Conservation (phyloP, 2,797 vertebrate genomes). For the Selene dorsalis region DNA sequence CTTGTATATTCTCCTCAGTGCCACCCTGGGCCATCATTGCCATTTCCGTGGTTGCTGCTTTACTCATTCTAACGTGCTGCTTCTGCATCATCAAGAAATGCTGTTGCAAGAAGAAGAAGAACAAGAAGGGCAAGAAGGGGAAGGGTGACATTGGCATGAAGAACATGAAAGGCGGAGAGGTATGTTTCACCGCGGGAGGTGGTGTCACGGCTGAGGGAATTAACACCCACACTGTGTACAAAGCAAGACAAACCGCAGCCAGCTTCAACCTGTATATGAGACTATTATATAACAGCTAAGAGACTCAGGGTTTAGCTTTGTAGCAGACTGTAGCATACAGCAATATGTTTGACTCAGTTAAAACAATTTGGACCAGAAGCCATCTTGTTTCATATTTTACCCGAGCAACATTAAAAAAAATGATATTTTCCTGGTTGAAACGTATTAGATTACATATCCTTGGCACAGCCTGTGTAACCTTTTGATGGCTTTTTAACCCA, state of each 20-base stretch:
- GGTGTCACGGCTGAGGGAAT: constrained; percentile 21
- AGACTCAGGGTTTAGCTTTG: constrained; percentile 19
- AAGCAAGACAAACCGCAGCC: background rate
- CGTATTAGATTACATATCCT: constrained; percentile 43
- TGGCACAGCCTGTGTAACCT: constrained; percentile 42
- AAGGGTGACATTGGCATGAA: constrained; percentile 90
- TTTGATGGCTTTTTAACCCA: constrained; percentile 58
- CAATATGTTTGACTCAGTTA: constrained; percentile 17
- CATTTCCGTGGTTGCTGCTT: constrained; percentile 92
- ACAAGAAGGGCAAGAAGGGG: constrained; percentile 98
- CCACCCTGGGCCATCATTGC: constrained; percentile 96
- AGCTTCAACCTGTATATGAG: constrained; percentile 22
- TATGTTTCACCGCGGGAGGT: constrained; percentile 67
- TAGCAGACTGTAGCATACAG: constrained; percentile 10
- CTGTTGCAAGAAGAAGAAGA: constrained; percentile 99
- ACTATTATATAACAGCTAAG: constrained; percentile 54
- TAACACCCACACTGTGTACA: constrained; percentile 1
- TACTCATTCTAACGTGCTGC: constrained; percentile 96
- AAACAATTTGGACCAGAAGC: constrained; percentile 1
- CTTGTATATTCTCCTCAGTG: constrained; percentile 82
- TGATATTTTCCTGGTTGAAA: constrained; percentile 43
- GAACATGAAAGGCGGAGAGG: constrained; percentile 88
- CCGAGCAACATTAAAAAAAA: background rate
- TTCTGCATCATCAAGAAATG: constrained; percentile 99
- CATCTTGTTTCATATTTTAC: constrained; percentile 4